These are phyloP conservation scores for Entosphenus tridentatus DNA, from an alignment of 2,113 vertebrate species.

Conservation along the genomic window DNA sequence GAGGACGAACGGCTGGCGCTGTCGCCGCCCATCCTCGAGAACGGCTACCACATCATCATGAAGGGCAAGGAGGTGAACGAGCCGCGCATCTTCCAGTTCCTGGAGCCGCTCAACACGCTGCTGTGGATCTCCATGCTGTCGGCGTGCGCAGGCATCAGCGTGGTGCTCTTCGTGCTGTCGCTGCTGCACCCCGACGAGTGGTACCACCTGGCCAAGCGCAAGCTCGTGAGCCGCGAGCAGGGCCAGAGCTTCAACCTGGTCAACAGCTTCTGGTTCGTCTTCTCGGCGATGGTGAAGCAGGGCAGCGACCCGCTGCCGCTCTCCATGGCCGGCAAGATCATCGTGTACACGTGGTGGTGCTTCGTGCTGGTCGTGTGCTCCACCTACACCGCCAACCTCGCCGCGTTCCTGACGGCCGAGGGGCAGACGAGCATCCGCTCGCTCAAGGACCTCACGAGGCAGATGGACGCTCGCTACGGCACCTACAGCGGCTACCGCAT, in stretches of 20 bases:
- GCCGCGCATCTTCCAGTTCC: conserved; percentile 1
- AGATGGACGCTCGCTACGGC: background rate
- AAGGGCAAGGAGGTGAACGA: background rate
- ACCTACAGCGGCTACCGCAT: background rate
- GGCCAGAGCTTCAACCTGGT: conserved; percentile 5
- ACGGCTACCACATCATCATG: conserved; percentile 6
- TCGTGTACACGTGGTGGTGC: conserved; percentile 1
- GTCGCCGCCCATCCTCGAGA: background rate
- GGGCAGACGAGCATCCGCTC: background rate
- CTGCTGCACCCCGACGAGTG: conserved; percentile 5
- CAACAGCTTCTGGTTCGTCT: conserved; percentile 4
- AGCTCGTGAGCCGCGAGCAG: conserved; percentile 1
- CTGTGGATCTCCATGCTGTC: conserved; percentile 4
- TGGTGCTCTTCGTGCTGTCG: background rate
- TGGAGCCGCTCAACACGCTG: conserved; percentile 5
- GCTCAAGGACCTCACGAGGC: background rate
- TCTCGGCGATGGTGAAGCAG: background rate
- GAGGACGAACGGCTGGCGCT: background rate
- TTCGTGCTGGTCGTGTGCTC: conserved; percentile 5
- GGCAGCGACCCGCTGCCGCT: background rate
- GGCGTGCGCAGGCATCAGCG: background rate
- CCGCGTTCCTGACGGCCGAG: background rate
- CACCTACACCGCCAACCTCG: conserved; percentile 2
- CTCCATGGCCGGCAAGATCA: conserved; percentile 6
- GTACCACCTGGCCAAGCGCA: conserved; percentile 5